phyloP scores from a whole-genome alignment of 2,888 invertebrate genomes.

The Himalopsyche kuldschensis region DNA sequence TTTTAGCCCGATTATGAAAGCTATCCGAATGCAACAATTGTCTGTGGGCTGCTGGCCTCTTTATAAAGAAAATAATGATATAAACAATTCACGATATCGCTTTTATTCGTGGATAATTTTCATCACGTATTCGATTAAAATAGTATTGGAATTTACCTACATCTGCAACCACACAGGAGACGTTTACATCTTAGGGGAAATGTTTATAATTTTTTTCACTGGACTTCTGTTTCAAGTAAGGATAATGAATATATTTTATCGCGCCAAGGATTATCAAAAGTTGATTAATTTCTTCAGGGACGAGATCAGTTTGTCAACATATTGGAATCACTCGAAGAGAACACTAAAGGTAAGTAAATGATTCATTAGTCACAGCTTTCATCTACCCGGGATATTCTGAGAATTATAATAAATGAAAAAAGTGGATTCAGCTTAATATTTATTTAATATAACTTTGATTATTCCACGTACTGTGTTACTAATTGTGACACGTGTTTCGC shows the following conservation, averaged over 20 bases:
- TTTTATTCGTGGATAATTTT: neutral
- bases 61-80: neutral
- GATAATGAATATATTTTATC: constrained; percentile 6
- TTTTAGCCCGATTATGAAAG: neutral
- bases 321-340: neutral
- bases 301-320: neutral
- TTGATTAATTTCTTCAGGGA: constrained; percentile 7
- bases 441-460: too few relatives aligned
- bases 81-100: neutral
- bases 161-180: constrained; percentile 14
- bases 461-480: too few relatives aligned
- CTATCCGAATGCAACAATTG: constrained; percentile 2
- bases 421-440: too few relatives aligned
- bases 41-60: constrained; percentile 19
- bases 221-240: constrained; percentile 2
- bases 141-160: constrained; percentile 5
- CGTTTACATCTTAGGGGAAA: constrained; percentile 13
- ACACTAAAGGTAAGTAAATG: constrained; percentile 4
- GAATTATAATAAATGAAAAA: too few relatives aligned
- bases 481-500: too few relatives aligned
- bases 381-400: too few relatives aligned
- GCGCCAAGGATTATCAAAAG: neutral
- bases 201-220: constrained; percentile 20
- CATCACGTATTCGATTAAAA: neutral
- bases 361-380: too few relatives aligned